Conservation (phyloP, 2,888 invertebrate genomes). For the Sinhomidia bicolor region DNA sequence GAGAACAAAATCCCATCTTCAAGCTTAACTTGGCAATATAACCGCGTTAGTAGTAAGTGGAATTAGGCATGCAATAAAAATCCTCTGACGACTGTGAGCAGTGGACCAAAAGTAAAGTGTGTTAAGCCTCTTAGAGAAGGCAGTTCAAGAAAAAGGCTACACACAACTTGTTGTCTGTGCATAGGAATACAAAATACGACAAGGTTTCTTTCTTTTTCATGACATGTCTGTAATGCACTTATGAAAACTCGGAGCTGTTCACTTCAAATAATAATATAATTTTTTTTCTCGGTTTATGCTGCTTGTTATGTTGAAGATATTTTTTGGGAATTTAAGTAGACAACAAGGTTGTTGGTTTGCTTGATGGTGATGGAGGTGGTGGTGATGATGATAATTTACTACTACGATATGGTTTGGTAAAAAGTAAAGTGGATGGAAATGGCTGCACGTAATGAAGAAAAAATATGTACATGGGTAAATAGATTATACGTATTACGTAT, state of each 20-base stretch:
- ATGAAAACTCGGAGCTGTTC: background rate
- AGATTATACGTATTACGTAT: too few relatives aligned
- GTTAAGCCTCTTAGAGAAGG: slow-evolving; percentile 42
- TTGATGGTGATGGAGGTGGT: background rate
- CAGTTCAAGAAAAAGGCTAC: background rate
- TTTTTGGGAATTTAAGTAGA: slow-evolving; percentile 35
- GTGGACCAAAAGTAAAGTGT: slow-evolving; percentile 41
- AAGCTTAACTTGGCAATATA: background rate
- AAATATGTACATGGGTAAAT: background rate
- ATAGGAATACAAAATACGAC: slow-evolving; percentile 28
- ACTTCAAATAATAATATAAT: background rate
- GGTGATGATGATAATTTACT: slow-evolving; percentile 10
- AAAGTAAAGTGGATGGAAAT: background rate
- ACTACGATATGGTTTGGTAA: slow-evolving; percentile 11
- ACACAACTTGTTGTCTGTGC: slow-evolving; percentile 40
- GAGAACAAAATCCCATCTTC: slow-evolving; percentile 24
- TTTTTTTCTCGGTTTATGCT: slow-evolving; percentile 2
- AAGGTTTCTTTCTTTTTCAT: slow-evolving; percentile 26
- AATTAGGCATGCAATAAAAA: slow-evolving; percentile 27
- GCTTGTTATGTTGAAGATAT: background rate
- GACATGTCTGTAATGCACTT: slow-evolving; percentile 23
- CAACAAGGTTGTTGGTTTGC: slow-evolving; percentile 34
- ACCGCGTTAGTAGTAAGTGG: background rate
- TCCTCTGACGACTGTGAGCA: slow-evolving; percentile 14
- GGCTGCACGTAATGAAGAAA: slow-evolving; percentile 24